Base-by-base conservation (phyloP, 2,888 invertebrate genomes). In the Cheiracanthium punctorium region DNA sequence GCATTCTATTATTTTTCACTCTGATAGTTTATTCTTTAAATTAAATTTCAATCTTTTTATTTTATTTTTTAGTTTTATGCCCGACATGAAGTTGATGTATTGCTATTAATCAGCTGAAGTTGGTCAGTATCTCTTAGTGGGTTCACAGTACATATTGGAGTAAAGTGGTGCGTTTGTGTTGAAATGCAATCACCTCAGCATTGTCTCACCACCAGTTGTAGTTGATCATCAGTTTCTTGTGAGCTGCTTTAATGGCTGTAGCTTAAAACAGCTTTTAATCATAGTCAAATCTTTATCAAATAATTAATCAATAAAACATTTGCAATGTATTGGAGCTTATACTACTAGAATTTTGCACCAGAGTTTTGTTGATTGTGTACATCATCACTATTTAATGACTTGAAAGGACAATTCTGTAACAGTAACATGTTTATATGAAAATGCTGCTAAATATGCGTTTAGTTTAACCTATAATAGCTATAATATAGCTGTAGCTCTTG, bases 151-250 rank as follows among this genome's bases (percentile, higher is more conserved):
- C 58, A 58, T 58, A 24, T 58, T 20, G 58, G 24, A 20, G 24
- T 58, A 24, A 58, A 58, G 58, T 58, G 58, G 58, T 58, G 24
- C 24, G 17, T 58, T 24, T 58, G 24, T 58, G 58, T 58, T 58
- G 58, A 58, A 58, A 58, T 24, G 58, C 58, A 24, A 24, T 24
- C 58, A 58, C 58, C 58, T 58, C 58, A 24, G 58, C 58, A 58
- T 58, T 17, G 5, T 58, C 58, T 58, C 24, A 58, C 58, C 20
- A 58, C 24, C 58, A 58, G 58, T 58, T 58, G 58, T 58, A 58
- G 58, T 58, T 58, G 58, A 58, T 58, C 58, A 58, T 58, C 58
- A 58, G 58, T 58, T 58, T 58, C 58, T 58, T 58, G 20, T 58
- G 58, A 58, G 24, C 58, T 58, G 58, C 24, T 58, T 48, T 58